Percentiles rank a stretch among this genome's conserved stretches.
phyloP scores from a whole-genome alignment of 2,113 vertebrate species.

The Connochaetes taurinus region DNA sequence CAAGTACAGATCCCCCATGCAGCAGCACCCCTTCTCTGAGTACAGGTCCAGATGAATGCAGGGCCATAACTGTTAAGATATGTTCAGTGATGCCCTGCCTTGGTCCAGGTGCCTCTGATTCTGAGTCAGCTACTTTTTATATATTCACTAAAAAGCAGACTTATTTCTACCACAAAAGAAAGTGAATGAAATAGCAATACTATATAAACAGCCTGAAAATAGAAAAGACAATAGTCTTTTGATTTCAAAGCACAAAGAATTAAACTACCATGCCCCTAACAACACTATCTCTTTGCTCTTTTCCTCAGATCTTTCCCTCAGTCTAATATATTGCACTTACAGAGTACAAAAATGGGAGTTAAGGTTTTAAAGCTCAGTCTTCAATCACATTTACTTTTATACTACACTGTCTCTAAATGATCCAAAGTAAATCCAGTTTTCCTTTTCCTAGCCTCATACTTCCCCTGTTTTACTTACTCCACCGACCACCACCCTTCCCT shows the following conservation, averaged over 20 bases:
- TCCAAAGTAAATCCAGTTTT: neutral
- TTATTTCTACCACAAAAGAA: conserved; percentile 20
- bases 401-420: neutral
- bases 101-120: neutral
- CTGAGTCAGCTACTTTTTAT: neutral
- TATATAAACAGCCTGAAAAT: neutral
- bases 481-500: neutral
- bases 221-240: conserved; percentile 40
- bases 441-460: neutral
- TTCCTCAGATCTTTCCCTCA: neutral
- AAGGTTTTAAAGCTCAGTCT: conserved; percentile 15
- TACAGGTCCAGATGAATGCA: conserved; percentile 30
- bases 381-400: neutral
- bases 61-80: neutral
- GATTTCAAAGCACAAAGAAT: conserved; percentile 38
- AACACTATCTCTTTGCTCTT: conserved; percentile 29
- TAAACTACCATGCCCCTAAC: neutral
- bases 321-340: neutral
- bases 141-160: conserved; percentile 24
- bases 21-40: conserved; percentile 29
- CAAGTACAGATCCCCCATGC: conserved; percentile 56
- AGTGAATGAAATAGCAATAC: conserved; percentile 39
- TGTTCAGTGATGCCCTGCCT: neutral
- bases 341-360: neutral
- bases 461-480: neutral